Conservation (phyloP, 2,113 vertebrate species). For the Lampris megalopsis region DNA sequence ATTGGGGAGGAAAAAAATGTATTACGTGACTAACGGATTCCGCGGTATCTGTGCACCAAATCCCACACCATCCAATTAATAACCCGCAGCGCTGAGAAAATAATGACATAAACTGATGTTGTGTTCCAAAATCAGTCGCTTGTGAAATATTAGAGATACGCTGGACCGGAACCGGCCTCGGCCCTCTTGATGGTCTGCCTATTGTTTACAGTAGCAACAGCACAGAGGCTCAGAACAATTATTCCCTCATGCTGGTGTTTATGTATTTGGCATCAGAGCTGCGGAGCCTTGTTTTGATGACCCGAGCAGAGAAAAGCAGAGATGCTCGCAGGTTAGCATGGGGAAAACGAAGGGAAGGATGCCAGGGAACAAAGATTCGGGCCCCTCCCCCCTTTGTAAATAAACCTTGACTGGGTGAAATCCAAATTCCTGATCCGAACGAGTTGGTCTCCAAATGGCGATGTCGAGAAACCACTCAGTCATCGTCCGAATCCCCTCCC, state of each 20-base stretch:
- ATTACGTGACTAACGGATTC: neutral
- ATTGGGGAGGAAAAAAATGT: too few species aligned
- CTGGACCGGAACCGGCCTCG: neutral
- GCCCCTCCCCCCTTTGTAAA: neutral
- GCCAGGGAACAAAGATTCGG: neutral
- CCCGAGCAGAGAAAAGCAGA: constrained; percentile 3
- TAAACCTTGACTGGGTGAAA: neutral
- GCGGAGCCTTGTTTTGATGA: neutral
- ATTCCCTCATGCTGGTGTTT: constrained; percentile 43
- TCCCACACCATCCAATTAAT: too few species aligned
- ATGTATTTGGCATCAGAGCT: constrained; percentile 40
- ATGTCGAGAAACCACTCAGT: too few species aligned
- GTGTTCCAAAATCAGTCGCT: constrained; percentile 29
- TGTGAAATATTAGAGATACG: constrained; percentile 30
- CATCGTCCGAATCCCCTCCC: too few species aligned
- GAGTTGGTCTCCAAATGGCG: too few species aligned
- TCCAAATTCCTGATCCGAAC: too few species aligned
- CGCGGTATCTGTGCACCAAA: neutral
- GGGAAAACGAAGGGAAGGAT: neutral
- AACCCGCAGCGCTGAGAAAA: too few species aligned
- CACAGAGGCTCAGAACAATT: constrained; percentile 17
- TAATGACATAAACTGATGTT: neutral
- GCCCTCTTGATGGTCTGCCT: constrained; percentile 49
- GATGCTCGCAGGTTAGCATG: neutral
- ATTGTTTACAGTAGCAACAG: constrained; percentile 57